Base-by-base conservation (phyloP, 2,797 vertebrate genomes). In the Denticeps clupeoides region DNA sequence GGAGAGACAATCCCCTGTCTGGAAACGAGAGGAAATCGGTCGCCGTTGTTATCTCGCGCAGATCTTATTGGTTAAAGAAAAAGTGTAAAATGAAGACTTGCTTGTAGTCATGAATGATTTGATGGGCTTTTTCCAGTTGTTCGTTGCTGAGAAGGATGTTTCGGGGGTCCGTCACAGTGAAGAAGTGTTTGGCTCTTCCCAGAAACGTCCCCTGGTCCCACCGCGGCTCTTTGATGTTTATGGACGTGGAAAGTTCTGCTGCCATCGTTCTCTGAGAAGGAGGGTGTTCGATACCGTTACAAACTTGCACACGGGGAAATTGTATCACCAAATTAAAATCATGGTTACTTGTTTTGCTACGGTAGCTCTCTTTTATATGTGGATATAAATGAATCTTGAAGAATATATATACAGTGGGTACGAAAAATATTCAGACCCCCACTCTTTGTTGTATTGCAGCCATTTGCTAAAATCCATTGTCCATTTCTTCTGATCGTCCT, bases 151-250 rank as follows among this genome's bases (percentile, higher is more conserved):
- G 76, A 26, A 98, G 85, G 67, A 99, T 73, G 62, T 99, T 99
- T 65, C 94, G 83, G 31, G 95, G 95, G 45, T 98, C 93, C 37
- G 95, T 98, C 57, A 99, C 95, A 0, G 93, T 99, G 69, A 99
- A 98, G 83, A 98, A 99, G 69, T 98, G 95, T 37, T 77, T 91
- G 16, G 95, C 95, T 60, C 95, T 82, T 50, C 95, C 95, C 31
- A 71, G 4, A 35, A 99, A 97, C 13, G 93, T 98, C 68, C 86
- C 86, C 71, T 99, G 95, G 73, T 97, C 91, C 95, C 95, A 99
- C 54, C 91, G 88, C 9, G 95, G 93, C 64, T 98, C 95, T 69
- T 82, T 91, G 74, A 97, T 93, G 70, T 99, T 93, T 63, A 97
- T 93, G 73, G 89, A 82, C 55, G 84, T 77, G 46, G 90, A 86